A percentile compares a stretch with the other conserved stretches of the same genome.
Evolutionary conservation across 2,888 invertebrate species (phyloP).

Genomic region (Drosophila neutralis): DNA sequence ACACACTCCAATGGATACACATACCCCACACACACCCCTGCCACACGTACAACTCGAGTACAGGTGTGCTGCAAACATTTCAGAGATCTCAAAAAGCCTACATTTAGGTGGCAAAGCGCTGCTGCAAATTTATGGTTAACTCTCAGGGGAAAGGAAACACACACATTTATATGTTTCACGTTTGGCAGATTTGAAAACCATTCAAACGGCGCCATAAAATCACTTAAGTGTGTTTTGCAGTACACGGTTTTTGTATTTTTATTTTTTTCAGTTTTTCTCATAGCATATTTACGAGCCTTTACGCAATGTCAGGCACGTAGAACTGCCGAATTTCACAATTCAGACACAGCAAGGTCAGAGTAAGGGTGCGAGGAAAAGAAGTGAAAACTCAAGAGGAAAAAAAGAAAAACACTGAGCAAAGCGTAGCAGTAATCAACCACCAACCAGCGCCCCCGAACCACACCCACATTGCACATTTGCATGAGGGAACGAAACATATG

Average conservation of each 20-base stretch:
- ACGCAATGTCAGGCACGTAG: conserved; percentile 29
- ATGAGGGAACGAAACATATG: conserved; percentile 36
- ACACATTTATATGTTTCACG: conserved; percentile 41
- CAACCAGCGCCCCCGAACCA: conserved; percentile 27
- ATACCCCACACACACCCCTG: not conserved
- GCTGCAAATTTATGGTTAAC: conserved; percentile 52
- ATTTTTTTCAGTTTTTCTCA: conserved; percentile 17
- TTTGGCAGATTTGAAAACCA: conserved; percentile 69
- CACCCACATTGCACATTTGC: conserved; percentile 58
- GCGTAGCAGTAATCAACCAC: conserved; percentile 43
- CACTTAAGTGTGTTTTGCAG: conserved; percentile 68
- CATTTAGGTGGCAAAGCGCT: conserved; percentile 26
- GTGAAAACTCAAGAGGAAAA: not conserved
- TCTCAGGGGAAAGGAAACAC: not conserved
- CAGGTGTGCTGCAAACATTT: conserved; percentile 16
- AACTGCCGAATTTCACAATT: conserved; percentile 25
- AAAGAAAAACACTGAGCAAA: conserved; percentile 20
- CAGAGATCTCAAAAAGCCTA: conserved; percentile 16
- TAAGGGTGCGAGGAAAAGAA: conserved; percentile 1
- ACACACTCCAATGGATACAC: not conserved
- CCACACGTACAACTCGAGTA: not conserved
- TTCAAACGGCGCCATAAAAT: conserved; percentile 72
- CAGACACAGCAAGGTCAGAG: conserved; percentile 2
- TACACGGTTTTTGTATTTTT: conserved; percentile 26
- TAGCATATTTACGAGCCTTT: conserved; percentile 60